Evolutionary conservation across 2,113 vertebrate species (phyloP).

Genomic region (Narcine bancroftii): DNA sequence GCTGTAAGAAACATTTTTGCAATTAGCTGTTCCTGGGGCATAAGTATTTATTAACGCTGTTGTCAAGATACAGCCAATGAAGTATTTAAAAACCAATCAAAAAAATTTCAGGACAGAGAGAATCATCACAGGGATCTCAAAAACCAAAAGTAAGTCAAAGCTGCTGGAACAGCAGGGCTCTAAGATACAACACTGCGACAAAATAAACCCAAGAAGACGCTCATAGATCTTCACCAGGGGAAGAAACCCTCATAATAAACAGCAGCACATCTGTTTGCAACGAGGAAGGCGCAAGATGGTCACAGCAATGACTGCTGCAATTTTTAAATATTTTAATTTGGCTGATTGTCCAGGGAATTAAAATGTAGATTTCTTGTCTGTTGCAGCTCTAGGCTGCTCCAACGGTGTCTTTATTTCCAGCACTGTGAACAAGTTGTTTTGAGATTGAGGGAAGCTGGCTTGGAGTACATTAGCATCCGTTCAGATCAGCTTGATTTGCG

Average conservation of each 20-base stretch:
- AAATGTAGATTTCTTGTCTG: slow-evolving; percentile 66
- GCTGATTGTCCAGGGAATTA: slow-evolving; percentile 61
- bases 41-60: slow-evolving; percentile 56
- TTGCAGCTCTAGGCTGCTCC: slow-evolving; percentile 57
- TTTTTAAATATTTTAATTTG: slow-evolving; percentile 70
- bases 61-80: slow-evolving; percentile 49
- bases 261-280: slow-evolving; percentile 60
- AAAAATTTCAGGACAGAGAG: slow-evolving; percentile 50
- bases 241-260: slow-evolving; percentile 56
- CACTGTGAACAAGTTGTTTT: neutral
- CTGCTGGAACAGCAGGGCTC: slow-evolving; percentile 52
- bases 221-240: slow-evolving; percentile 56
- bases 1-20: slow-evolving; percentile 56
- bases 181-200: slow-evolving; percentile 40
- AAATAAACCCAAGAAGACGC: slow-evolving; percentile 49
- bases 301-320: slow-evolving; percentile 56
- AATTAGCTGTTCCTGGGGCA: slow-evolving; percentile 57
- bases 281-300: slow-evolving; percentile 59
- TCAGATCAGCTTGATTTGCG: neutral
- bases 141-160: slow-evolving; percentile 51
- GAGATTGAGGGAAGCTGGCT: neutral
- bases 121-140: slow-evolving; percentile 45
- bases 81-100: slow-evolving; percentile 55
- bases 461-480: neutral
- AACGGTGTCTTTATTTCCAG: slow-evolving; percentile 67